Evolutionary conservation across 2,113 vertebrate species (phyloP), one percentile per base, ranked within the genome.

Genomic region (Eonycteris spelaea): DNA sequence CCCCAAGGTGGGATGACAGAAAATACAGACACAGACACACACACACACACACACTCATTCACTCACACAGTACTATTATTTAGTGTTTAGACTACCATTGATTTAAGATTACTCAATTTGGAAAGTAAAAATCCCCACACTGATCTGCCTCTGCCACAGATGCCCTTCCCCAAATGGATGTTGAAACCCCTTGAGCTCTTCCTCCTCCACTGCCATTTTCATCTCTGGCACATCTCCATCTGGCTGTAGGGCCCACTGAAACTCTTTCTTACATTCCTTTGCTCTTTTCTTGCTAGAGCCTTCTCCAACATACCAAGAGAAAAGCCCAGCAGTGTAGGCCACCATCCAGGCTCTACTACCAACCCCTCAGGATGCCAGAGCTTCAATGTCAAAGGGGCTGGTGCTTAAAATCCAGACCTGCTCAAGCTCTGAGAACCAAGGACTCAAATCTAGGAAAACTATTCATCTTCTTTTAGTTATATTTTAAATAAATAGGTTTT

Each of bases 71-170:
- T 61, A 79, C 16, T 40, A 9, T 59, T 84, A 77, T 57, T 84
- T 70, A 95, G 38, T 82, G 51, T 63, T 87, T 61, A 82, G 13
- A 71, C 26, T 71, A 65, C 61, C 71, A 77, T 16, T 82, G 51
- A 78, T 83, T 91, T 68, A 90, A 57, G 71, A 80, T 95, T 35
- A 93, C 7, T 80, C 22, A 86, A 13, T 87, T 93, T 86, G 19
- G 14, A 26, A 94, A 91, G 55, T 33, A 92, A 14, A 82, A 71
- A 79, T 53, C 16, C 10, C 19, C 24, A 67, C 9, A 38, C n/a
- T 83, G 38, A 57, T 75, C 30, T 59, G 65, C 53, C 33, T 79
- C 90, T 45, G 55, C 45, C 33, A 53, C 7, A 26, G 40, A 83
- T 48, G 5, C 10, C 24, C 12, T 80, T 89, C 8, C 22, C 26